Evolutionary conservation across 2,888 invertebrate species (phyloP).

Genomic region (Sinodicranocentrus sp.): DNA sequence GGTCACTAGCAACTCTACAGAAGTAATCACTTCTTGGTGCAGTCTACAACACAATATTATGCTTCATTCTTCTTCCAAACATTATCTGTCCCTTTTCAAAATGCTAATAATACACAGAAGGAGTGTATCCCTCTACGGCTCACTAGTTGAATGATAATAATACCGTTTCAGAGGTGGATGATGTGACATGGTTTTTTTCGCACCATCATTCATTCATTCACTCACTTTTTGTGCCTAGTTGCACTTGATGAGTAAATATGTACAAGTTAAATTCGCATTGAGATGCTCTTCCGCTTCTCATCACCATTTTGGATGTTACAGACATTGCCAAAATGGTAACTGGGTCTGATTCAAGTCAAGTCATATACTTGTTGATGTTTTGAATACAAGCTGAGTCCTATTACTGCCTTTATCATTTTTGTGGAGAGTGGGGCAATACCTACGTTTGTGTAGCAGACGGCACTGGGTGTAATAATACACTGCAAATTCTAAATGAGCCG

Average conservation of each 20-base stretch:
- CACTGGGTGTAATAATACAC: neutral
- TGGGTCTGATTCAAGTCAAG: no score
- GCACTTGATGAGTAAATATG: conserved; percentile 1
- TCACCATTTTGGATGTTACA: conserved; percentile 35
- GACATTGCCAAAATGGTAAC: conserved; percentile 36
- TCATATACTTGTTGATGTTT: no score
- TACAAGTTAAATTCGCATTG: neutral
- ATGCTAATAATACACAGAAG: conserved; percentile 7
- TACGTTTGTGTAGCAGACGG: neutral
- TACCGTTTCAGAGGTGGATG: conserved; percentile 2
- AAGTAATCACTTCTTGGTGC: neutral
- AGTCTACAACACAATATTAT: conserved; percentile 7
- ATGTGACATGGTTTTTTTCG: conserved; percentile 20
- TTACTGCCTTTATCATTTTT: no score
- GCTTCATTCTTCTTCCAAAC: neutral
- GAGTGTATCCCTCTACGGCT: neutral
- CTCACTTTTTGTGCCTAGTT: neutral
- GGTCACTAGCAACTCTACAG: neutral
- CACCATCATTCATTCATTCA: conserved; percentile 12
- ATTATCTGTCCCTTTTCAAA: neutral
- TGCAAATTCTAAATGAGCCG: conserved; percentile 30
- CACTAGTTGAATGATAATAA: neutral
- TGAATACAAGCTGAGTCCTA: no score
- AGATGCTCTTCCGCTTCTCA: conserved; percentile 42
- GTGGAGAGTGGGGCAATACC: neutral